Conservation (phyloP, 2,888 invertebrate species). For the Amphiduros pacificus region DNA sequence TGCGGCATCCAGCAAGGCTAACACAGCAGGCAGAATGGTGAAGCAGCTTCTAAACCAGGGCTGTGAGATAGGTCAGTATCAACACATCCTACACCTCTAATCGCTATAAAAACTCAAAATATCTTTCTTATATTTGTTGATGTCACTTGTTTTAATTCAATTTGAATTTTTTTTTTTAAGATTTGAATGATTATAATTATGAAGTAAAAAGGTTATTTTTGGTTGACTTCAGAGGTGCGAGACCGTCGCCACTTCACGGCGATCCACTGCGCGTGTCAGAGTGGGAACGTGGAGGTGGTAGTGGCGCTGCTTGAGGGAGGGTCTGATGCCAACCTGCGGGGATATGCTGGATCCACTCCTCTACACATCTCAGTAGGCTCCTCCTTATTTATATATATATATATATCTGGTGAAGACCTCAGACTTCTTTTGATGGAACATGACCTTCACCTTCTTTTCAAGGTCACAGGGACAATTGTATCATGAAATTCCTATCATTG, state of each 20-base stretch:
- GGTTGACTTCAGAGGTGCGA: conserved; percentile 38
- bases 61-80: conserved; percentile 40
- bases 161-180: neutral
- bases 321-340: conserved; percentile 49
- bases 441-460: no score
- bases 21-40: conserved; percentile 38
- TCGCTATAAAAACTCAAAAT: no score
- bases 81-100: no score
- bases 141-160: neutral
- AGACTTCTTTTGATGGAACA: no score
- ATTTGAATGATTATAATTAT: no score
- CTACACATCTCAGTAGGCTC: conserved; percentile 53
- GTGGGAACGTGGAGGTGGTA: conserved; percentile 48
- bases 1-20: conserved; percentile 46
- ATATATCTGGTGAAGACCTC: no score
- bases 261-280: conserved; percentile 55
- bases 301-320: conserved; percentile 48
- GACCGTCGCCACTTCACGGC: conserved; percentile 54
- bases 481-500: no score
- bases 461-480: no score
- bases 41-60: conserved; percentile 41
- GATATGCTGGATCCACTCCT: conserved; percentile 54
- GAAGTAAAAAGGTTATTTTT: neutral
- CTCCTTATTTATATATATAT: no score
- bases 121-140: no score